These are phyloP conservation scores for Apostichopus leukothele DNA, from an alignment of 53 echinoderm and acorn worm genomes.

Conservation along the genomic window DNA sequence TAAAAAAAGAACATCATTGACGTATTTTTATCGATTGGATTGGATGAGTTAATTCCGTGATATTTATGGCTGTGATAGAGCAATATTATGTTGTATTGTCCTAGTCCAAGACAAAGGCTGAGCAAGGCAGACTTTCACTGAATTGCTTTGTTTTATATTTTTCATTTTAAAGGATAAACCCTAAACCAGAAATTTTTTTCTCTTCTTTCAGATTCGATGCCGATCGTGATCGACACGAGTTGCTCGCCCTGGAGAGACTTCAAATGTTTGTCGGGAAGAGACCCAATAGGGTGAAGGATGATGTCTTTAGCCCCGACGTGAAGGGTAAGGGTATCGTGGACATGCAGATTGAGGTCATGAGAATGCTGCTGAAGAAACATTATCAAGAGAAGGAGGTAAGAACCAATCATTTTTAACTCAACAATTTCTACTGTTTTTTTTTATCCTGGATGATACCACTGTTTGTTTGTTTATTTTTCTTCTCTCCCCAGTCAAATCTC, in stretches of 20 bases:
- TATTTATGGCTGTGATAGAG: too few species aligned
- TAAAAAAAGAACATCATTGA: too few species aligned
- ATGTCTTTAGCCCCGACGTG: slow-evolving; percentile 65
- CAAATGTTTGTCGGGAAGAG: slow-evolving; percentile 55
- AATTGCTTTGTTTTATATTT: neutral
- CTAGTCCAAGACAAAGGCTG: too few species aligned
- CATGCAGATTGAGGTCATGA: slow-evolving; percentile 85
- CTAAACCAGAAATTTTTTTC: too few species aligned
- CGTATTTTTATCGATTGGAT: too few species aligned
- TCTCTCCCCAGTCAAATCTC: too few species aligned
- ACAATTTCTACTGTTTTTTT: neutral
- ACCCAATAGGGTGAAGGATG: slow-evolving; percentile 70
- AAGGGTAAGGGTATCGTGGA: slow-evolving; percentile 83
- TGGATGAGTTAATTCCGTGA: too few species aligned
- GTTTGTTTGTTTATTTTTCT: neutral
- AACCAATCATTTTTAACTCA: too few species aligned
- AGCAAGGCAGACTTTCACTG: too few species aligned
- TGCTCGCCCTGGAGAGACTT: slow-evolving; percentile 78
- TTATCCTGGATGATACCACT: neutral
- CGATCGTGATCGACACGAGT: slow-evolving; percentile 82
- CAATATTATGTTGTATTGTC: too few species aligned
- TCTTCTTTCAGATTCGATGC: slow-evolving; percentile 74
- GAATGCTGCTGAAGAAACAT: slow-evolving; percentile 81
- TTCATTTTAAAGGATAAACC: too few species aligned
- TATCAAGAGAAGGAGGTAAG: slow-evolving; percentile 79